Conservation (phyloP, 2,888 invertebrate genomes). For the Pogonocherus hispidulus region DNA sequence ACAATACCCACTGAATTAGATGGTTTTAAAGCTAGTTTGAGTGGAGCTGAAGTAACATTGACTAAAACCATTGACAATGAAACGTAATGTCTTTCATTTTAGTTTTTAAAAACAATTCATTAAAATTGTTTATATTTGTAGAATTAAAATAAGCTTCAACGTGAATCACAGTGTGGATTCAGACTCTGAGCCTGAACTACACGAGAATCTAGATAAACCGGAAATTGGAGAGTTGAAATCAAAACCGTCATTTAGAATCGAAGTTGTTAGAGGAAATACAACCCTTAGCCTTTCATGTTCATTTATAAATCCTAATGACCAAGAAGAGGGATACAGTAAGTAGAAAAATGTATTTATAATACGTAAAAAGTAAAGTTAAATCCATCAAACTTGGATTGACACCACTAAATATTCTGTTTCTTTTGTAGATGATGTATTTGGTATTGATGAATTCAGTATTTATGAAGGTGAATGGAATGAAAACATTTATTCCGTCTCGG, state of each 20-base stretch:
- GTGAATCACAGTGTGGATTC: constrained; percentile 96
- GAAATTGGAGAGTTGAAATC: constrained; percentile 89
- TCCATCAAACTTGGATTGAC: background rate
- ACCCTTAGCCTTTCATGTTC: constrained; percentile 90
- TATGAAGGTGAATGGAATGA: constrained; percentile 91
- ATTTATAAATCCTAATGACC: constrained; percentile 76
- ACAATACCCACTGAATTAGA: constrained; percentile 82
- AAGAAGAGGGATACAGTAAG: constrained; percentile 82
- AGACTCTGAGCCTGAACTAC: constrained; percentile 78
- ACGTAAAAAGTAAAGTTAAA: background rate
- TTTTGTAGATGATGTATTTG: constrained; percentile 86
- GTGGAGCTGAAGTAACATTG: constrained; percentile 89
- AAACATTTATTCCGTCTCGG: constrained; percentile 90
- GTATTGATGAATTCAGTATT: constrained; percentile 93
- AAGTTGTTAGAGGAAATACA: constrained; percentile 82
- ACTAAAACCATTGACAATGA: constrained; percentile 80
- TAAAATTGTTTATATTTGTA: background rate
- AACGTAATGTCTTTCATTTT: constrained; percentile 71
- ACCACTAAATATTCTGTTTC: constrained; percentile 18
- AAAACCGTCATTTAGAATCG: constrained; percentile 92
- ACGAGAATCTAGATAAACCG: constrained; percentile 77
- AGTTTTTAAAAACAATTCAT: background rate
- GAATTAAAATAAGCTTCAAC: constrained; percentile 84
- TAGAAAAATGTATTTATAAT: constrained; percentile 40
- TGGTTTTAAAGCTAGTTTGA: constrained; percentile 84